Percentiles rank a stretch among this genome's conserved stretches.
Evolutionary conservation across 2,113 vertebrate genomes (phyloP).

Genomic region (Nasalis larvatus): DNA sequence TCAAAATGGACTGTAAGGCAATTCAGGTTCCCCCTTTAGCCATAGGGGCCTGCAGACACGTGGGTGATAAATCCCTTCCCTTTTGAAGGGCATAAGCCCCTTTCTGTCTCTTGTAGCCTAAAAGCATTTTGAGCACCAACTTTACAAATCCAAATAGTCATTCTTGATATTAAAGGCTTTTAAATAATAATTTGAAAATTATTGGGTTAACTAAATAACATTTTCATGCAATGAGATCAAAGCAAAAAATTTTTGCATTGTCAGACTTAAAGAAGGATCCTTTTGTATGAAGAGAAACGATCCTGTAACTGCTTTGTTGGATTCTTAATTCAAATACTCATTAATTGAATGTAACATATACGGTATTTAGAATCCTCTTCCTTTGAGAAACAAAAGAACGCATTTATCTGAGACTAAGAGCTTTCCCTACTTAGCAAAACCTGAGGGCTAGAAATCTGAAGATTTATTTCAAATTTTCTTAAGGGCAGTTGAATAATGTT

Average conservation of each 20-base stretch:
- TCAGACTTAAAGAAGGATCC: not conserved
- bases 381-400: not conserved
- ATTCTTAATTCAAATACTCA: not conserved
- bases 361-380: not conserved
- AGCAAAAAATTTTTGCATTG: not conserved
- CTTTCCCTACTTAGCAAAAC: not conserved
- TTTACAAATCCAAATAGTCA: not conserved
- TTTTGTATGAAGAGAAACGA: not conserved
- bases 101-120: too few relatives aligned
- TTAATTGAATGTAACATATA: not conserved
- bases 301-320: not conserved
- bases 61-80: accelerated
- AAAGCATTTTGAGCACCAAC: not conserved
- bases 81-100: not conserved
- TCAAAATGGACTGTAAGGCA: not conserved
- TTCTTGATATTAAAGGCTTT: not conserved
- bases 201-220: not conserved
- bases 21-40: not conserved
- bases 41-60: not conserved
- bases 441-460: not conserved
- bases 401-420: not conserved
- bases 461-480: not conserved
- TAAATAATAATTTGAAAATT: too few relatives aligned
- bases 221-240: not conserved
- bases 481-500: not conserved